phyloP scores from a whole-genome alignment of 2,888 invertebrate genomes.

The Trisateles emortualis region DNA sequence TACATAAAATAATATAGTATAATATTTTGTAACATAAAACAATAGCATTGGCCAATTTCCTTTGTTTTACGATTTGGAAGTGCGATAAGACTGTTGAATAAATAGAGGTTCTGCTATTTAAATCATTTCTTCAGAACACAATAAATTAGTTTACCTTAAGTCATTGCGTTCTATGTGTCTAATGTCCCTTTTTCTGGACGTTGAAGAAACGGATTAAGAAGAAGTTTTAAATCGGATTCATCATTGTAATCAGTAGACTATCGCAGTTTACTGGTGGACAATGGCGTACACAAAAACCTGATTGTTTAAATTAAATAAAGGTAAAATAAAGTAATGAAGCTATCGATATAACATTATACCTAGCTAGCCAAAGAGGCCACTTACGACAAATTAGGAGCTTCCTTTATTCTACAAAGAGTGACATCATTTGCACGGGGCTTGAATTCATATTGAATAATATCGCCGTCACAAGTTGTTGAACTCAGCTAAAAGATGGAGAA shows the following conservation, averaged over 20 bases:
- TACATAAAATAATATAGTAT: constrained; percentile 1
- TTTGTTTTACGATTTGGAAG: background rate
- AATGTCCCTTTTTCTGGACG: too few relatives aligned
- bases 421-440: constrained; percentile 50
- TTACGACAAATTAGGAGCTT: constrained; percentile 56
- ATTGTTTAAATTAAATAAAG: too few relatives aligned
- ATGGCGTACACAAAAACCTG: too few relatives aligned
- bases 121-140: background rate
- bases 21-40: background rate
- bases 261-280: too few relatives aligned
- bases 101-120: background rate
- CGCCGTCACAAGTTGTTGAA: constrained; percentile 18
- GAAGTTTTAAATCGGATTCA: too few relatives aligned
- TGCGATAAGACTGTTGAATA: background rate
- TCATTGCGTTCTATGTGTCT: too few relatives aligned
- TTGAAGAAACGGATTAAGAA: too few relatives aligned
- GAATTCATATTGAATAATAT: constrained; percentile 45
- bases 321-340: constrained; percentile 9
- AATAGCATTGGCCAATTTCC: constrained; percentile 5
- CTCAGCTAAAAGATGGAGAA: constrained; percentile 2
- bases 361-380: constrained; percentile 45
- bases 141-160: background rate
- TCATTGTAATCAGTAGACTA: too few relatives aligned
- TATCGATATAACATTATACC: constrained; percentile 28
- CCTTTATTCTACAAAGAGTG: constrained; percentile 49